phyloP scores from a whole-genome alignment of 2,113 vertebrate genomes.

The Carlito syrichta region DNA sequence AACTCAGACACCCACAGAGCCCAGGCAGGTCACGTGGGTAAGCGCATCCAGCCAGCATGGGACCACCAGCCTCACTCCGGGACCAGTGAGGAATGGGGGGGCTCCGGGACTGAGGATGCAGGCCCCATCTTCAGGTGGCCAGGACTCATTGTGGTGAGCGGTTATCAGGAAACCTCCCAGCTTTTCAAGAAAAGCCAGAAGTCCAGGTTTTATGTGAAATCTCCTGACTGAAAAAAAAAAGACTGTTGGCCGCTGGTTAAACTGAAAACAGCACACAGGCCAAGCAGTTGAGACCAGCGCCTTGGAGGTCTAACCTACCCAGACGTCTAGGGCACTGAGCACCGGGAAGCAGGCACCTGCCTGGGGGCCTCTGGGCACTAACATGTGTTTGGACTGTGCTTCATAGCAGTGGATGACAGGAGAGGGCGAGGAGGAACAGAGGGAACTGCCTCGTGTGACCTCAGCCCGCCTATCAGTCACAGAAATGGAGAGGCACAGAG shows the following conservation, averaged over 20 bases:
- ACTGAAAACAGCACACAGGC: background rate
- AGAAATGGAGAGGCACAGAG: too few relatives aligned
- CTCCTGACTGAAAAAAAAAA: background rate
- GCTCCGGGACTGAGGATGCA: background rate
- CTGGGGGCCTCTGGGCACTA: background rate
- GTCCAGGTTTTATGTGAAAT: background rate
- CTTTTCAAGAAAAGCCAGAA: conserved; percentile 1
- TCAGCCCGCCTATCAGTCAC: background rate
- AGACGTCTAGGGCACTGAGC: background rate
- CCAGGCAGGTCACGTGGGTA: background rate
- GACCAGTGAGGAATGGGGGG: background rate
- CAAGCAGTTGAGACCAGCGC: background rate
- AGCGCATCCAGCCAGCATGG: background rate
- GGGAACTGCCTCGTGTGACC: background rate
- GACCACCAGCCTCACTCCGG: background rate
- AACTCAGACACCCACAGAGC: rapidly evolving
- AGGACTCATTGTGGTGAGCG: background rate
- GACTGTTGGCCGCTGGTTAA: background rate
- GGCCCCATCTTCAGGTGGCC: background rate
- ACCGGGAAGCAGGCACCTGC: background rate
- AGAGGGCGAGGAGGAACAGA: background rate
- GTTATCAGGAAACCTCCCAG: background rate
- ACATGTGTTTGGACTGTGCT: too few relatives aligned
- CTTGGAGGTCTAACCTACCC: background rate
- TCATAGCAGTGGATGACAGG: background rate